A percentile compares a stretch with the other conserved stretches of the same genome.
These are phyloP conservation scores for Pseudorhombus dupliciocellatus DNA, from an alignment of 2,113 vertebrate species.

Conservation along the genomic window DNA sequence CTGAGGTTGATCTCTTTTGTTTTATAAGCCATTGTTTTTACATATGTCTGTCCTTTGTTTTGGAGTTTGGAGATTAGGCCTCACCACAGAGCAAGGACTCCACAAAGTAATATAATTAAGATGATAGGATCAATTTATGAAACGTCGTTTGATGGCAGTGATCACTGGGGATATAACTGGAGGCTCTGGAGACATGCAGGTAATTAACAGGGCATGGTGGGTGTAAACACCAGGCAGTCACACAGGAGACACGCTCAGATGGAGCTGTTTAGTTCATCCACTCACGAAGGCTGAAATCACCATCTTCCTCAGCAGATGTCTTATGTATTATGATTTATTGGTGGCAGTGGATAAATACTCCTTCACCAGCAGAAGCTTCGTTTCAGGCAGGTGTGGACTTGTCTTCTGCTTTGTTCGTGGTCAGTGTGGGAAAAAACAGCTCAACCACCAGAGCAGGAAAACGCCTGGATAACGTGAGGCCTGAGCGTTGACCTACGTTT, in stretches of 20 bases:
- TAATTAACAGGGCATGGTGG: slow-evolving; percentile 74
- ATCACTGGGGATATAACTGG: slow-evolving; percentile 48
- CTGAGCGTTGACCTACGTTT: too few relatives aligned
- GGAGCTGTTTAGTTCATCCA: slow-evolving; percentile 33
- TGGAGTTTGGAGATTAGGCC: slow-evolving; percentile 70
- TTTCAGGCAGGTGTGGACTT: slow-evolving; percentile 4
- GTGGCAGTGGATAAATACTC: neutral
- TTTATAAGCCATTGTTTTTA: slow-evolving; percentile 69
- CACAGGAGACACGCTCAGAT: slow-evolving; percentile 52
- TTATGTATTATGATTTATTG: neutral
- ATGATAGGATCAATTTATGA: slow-evolving; percentile 59
- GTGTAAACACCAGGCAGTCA: slow-evolving; percentile 70
- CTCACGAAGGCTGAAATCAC: slow-evolving; percentile 20
- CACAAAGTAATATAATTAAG: slow-evolving; percentile 74
- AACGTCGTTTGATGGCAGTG: slow-evolving; percentile 60
- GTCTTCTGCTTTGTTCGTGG: neutral
- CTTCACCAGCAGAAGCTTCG: slow-evolving; percentile 15
- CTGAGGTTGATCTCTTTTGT: slow-evolving; percentile 45
- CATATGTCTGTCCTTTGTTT: slow-evolving; percentile 75
- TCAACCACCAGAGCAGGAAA: too few relatives aligned
- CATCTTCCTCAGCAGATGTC: slow-evolving; percentile 22
- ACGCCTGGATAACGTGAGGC: too few relatives aligned
- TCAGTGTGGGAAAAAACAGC: neutral
- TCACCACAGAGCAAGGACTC: slow-evolving; percentile 47
- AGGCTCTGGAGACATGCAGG: slow-evolving; percentile 65